Evolutionary conservation across 2,797 vertebrate species (phyloP), one percentile per base, ranked within the genome.

Genomic region (Typhlichthys eigenmanni): DNA sequence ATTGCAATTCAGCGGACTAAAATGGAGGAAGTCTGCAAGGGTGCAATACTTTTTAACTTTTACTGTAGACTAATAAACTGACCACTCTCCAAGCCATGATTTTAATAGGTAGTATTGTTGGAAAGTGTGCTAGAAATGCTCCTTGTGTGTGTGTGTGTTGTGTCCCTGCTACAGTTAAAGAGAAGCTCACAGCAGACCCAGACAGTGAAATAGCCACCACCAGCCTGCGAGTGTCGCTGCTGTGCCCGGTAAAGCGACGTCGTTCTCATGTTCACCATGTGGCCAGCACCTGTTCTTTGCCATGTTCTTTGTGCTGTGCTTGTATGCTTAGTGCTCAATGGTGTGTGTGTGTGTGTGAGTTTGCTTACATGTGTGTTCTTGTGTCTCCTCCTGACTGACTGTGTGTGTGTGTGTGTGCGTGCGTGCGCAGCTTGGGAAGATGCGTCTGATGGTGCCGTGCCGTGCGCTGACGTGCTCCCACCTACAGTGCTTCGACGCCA

Each of bases 131-230:
- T 3, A 3, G 3, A 24, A 24, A 24, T 24, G 24, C 24, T 24
- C 24, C 24, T 3, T 47, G 16, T 48, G 51, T 54, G 17, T 54
- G 43, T 50, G 50, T 48, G 32, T 47, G 16, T 60, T 47, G 49
- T 86, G 87, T 79, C 12, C 63, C 0, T 13, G 16, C 50, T 66
- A 62, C 90, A 99, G 97, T 99, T 89, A 99, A 98, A 92, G 97
- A 99, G 89, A 99, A 99, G 70, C 90, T 98, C 64, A 98, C 95
- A 2, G 96, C 96, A 0, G 96, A 99, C 73, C 97, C 97, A 16
- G 97, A 98, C 93, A 99, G 97, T 82, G 97, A 99, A 93, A 99
- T 99, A 64, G 97, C 97, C 76, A 98, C 96, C 5, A 98, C 97
- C 79, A 98, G 97, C 87, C 90, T 99, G 69, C 93, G 97, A 77